phyloP scores from a whole-genome alignment of 2,797 vertebrate genomes.

The Phyllotis vaccarum region DNA sequence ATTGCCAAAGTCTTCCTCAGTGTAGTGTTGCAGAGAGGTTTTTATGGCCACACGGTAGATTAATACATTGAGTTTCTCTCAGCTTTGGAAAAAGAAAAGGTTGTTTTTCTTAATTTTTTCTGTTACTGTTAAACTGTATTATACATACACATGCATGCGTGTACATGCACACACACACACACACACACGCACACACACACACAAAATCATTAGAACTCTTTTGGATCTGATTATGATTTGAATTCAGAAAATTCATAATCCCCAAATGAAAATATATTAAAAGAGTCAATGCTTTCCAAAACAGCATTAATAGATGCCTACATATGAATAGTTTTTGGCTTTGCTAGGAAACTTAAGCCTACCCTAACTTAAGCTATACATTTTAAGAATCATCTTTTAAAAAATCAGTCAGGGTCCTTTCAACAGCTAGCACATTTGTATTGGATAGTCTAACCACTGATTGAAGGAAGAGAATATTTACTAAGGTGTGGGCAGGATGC shows the following conservation, averaged over 20 bases:
- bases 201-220: constrained; percentile 45
- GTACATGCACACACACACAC: background rate
- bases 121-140: constrained; percentile 64
- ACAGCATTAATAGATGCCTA: constrained; percentile 58
- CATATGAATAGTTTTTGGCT: constrained; percentile 64
- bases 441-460: background rate
- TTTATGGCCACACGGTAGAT: background rate
- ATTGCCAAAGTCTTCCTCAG: background rate
- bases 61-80: constrained; percentile 15
- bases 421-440: constrained; percentile 29
- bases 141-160: background rate
- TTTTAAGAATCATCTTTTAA: constrained; percentile 51
- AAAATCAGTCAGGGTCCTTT: constrained; percentile 48
- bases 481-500: background rate
- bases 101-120: constrained; percentile 57
- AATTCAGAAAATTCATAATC: constrained; percentile 73
- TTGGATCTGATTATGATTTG: constrained; percentile 71
- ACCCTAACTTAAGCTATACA: constrained; percentile 12
- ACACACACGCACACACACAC: background rate
- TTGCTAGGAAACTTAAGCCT: constrained; percentile 28
- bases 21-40: background rate
- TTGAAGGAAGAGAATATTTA: background rate
- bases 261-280: constrained; percentile 67
- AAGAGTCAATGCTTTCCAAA: constrained; percentile 67
- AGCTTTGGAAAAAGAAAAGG: constrained; percentile 52